A percentile compares a stretch with the other conserved stretches of the same genome.
These are phyloP conservation scores for Gibbula magus DNA, from an alignment of 2,888 invertebrate genomes.

Conservation along the genomic window DNA sequence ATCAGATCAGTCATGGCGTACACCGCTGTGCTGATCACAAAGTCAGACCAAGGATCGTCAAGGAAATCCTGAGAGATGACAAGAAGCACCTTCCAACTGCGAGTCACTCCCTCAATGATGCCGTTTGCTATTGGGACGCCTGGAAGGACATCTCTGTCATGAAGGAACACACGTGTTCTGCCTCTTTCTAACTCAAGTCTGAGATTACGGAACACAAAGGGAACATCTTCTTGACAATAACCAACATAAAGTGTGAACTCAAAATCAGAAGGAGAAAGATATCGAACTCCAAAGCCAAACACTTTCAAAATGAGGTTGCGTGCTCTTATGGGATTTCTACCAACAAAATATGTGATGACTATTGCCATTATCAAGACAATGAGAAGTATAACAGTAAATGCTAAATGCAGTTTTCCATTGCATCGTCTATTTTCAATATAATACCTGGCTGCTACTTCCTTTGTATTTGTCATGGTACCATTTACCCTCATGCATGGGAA, in stretches of 20 bases:
- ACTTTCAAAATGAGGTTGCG: neutral
- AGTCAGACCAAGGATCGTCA: neutral
- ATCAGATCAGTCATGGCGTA: slow-evolving; percentile 4
- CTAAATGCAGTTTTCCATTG: neutral
- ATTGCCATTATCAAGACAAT: neutral
- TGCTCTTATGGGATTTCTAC: neutral
- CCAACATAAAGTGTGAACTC: neutral
- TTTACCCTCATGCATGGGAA: neutral
- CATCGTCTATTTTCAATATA: neutral
- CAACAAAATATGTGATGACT: neutral
- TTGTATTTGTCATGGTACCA: neutral
- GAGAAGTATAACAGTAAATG: neutral
- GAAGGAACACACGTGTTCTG: neutral
- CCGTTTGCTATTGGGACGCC: neutral
- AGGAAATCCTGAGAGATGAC: neutral
- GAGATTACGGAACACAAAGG: neutral
- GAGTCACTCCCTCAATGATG: neutral
- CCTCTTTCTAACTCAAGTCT: neutral
- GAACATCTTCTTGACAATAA: neutral
- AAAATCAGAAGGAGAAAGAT: neutral
- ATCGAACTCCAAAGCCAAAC: neutral
- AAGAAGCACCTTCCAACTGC: neutral
- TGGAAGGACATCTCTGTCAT: neutral
- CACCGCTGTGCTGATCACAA: neutral
- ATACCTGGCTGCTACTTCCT: neutral